phyloP scores from a whole-genome alignment of 2,797 vertebrate genomes.

The Pteropus rufus region DNA sequence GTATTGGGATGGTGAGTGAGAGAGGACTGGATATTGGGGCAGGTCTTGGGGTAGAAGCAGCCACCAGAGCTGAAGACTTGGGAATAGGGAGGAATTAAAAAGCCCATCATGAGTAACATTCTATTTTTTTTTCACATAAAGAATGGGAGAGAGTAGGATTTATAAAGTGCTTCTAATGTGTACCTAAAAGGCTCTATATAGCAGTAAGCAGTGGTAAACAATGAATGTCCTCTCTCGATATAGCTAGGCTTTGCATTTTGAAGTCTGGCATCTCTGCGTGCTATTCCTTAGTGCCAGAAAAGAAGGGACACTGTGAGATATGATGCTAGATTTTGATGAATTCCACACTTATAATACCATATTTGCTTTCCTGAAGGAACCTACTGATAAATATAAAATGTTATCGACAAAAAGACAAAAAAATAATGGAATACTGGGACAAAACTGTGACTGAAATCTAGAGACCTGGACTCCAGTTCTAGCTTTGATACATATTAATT shows the following conservation, averaged over 20 bases:
- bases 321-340: neutral
- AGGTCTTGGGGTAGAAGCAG: neutral
- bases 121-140: constrained; percentile 9
- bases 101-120: neutral
- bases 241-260: neutral
- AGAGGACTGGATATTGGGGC: neutral
- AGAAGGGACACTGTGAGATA: constrained; percentile 10
- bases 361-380: neutral
- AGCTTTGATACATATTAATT: neutral
- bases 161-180: neutral
- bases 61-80: neutral
- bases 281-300: neutral
- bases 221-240: neutral
- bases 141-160: neutral
- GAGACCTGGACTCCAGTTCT: neutral
- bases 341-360: neutral
- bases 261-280: neutral
- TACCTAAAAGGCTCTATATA: neutral
- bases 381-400: constrained; percentile 26
- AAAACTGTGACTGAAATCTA: neutral
- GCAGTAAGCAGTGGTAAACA: neutral
- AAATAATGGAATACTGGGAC: neutral
- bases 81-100: neutral
- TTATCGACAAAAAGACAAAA: neutral
- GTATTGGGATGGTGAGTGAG: neutral